These are phyloP conservation scores for Oopsacas minuta DNA, from an alignment of 37 sponge, comb jelly and placozoan genomes.

Conservation along the genomic window DNA sequence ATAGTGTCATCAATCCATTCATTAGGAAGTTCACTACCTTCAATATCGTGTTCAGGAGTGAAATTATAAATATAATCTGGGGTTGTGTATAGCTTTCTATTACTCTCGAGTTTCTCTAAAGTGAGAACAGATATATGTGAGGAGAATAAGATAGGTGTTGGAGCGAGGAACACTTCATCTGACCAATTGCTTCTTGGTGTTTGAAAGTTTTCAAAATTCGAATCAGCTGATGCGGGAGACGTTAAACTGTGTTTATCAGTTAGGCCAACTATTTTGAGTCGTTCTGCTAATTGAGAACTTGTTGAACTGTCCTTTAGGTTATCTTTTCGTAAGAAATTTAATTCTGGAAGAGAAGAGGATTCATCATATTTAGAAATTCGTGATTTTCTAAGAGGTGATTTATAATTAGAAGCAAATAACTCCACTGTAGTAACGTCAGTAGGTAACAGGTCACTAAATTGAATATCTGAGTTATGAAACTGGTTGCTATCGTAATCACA, in stretches of 20 bases:
- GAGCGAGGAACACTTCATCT: not conserved
- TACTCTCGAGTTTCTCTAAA: not conserved
- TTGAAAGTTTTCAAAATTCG: not conserved
- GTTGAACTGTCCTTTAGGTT: not conserved
- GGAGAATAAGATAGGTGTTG: not conserved
- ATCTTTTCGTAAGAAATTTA: not conserved
- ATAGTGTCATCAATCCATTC: slow-evolving; percentile 4
- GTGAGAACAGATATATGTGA: not conserved
- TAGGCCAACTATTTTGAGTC: not conserved
- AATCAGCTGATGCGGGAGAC: not conserved
- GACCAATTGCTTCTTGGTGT: not conserved
- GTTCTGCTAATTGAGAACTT: not conserved
- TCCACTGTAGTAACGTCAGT: not conserved
- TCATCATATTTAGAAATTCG: not conserved
- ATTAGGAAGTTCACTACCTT: not conserved
- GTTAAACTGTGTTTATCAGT: not conserved
- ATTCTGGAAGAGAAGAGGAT: not conserved
- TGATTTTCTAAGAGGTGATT: not conserved
- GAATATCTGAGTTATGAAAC: not conserved
- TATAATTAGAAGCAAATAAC: not conserved
- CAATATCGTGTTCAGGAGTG: not conserved
- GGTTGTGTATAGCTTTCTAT: not conserved
- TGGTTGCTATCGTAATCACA: not conserved
- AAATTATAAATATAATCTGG: not conserved
- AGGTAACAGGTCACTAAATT: not conserved